Base-by-base conservation (phyloP, 2,113 vertebrate species). In the Notechis scutatus region DNA sequence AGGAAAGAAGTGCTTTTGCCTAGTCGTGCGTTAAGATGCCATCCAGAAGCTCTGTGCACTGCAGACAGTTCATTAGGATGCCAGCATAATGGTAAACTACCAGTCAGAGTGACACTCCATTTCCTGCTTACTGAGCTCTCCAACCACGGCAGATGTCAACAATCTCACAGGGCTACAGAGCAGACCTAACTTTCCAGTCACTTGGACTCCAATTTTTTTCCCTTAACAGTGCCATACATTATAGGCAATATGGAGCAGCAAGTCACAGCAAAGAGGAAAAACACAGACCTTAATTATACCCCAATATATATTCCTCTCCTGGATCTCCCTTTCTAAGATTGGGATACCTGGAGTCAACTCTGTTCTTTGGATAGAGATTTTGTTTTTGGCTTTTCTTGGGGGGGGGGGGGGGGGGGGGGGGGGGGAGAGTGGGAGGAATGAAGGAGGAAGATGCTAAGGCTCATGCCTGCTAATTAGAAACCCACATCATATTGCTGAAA, bases 31-130 rank as follows among this genome's bases (percentile, higher is more conserved):
- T 98, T 98, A 98, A 98, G 98, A 99, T 98, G 98, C 98, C 98
- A 98, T 99, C 98, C 98, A 98, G 98, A 98, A 98, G 98, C 98
- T 98, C 98, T 98, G 98, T 97, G 98, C 98, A 98, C 98, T 98
- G 98, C 98, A 99, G 98, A 99, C 98, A 99, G 98, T 99, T 99
- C 99, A 99, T 99, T 99, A 99, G 98, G 98, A 99, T 98, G 98
- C 98, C 98, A 99, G 98, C 98, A 98, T 99, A 99, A 99, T 99
- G 98, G 98, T 99, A 99, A 99, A 99, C 98, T 98, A 99, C 98
- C 98, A 98, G 98, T 98, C 98, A 98, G 98, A 98, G 98, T 98
- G 98, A 99, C 99, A 99, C 98, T 98, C 98, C 99, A 99, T 99
- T 99, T 99, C 99, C 99, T 99, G 99, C 98, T 98, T 99, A 98